Conservation (phyloP, 37 sponge, comb jelly and placozoan species). For the Diacarnus erythraeanus region DNA sequence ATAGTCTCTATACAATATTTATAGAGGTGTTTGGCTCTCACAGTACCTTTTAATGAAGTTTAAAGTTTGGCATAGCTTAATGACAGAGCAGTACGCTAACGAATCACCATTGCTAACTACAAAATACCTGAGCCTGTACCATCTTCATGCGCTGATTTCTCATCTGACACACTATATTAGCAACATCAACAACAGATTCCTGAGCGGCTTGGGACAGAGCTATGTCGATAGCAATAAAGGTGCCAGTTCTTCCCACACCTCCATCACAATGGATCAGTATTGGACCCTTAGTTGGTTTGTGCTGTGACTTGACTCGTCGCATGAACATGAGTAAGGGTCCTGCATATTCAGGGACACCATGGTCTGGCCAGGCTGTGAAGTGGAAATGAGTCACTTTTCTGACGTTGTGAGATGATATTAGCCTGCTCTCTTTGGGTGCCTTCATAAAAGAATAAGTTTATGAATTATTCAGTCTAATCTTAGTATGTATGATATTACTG, state of each 20-base stretch:
- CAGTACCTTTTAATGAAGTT: no score
- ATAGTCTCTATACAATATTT: no score
- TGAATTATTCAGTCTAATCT: background rate
- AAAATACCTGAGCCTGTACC: slow-evolving; percentile 68
- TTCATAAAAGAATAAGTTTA: background rate
- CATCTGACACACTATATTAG: slow-evolving; percentile 42
- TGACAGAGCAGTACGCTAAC: no score
- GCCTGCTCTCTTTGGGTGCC: background rate
- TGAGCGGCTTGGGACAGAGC: slow-evolving; percentile 55
- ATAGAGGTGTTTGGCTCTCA: no score
- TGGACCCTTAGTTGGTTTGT: slow-evolving; percentile 31
- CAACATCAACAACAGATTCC: slow-evolving; percentile 56
- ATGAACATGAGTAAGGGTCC: slow-evolving; percentile 62
- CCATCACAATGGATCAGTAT: slow-evolving; percentile 78
- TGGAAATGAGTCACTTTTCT: slow-evolving; percentile 71
- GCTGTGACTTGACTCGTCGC: slow-evolving; percentile 34
- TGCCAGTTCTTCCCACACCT: slow-evolving; percentile 74
- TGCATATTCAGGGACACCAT: slow-evolving; percentile 78
- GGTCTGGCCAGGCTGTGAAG: slow-evolving; percentile 88
- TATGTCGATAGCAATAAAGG: slow-evolving; percentile 64
- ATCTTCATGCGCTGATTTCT: slow-evolving; percentile 72
- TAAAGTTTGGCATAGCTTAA: no score
- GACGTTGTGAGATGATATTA: slow-evolving; percentile 4
- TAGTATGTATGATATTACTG: background rate
- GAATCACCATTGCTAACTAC: no score